Evolutionary conservation across 1,140 invertebrate genomes (phyloP), one percentile per base, ranked within the genome.

Genomic region (Cydia amplana): DNA sequence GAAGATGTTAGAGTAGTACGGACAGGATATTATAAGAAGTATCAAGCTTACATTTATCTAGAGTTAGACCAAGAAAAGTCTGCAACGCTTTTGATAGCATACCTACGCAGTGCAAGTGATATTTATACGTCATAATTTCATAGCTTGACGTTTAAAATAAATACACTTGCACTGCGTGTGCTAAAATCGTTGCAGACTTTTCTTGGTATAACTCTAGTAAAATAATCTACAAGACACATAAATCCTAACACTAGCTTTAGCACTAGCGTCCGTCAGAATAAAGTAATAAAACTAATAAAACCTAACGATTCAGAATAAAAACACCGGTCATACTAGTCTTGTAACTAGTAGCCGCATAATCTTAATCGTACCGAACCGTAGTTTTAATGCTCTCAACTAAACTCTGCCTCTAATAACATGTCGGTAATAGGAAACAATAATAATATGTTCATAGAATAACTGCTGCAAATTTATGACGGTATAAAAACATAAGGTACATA

Each of bases 251-350:
- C 20, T 60, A 60, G 9, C 51, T 55, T 4, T 46, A 46, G n/a
- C n/a, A n/a, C n/a, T n/a, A n/a, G n/a, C 16, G 9, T 23, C 55
- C 10, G 23, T 20, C 18, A 60, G 55, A 60, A 60, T 60, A 23
- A 60, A 60, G 55, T n/a, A 60, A 60, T 60, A 60, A 60, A 60
- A 60, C 55, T n/a, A 60, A 60, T 60, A 60, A 60, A 60, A 60
- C 55, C n/a, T 60, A 23, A 60, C 20, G 55, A 60, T 60, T 55
- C 51, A 18, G 16, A 60, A 60, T 10, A 60, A 60, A 60, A 60
- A 23, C 55, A 60, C 18, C 20, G 55, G 55, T 60, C 23, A 23
- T 60, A 60, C 55, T 60, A 23, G 55, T 60, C 20, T 60, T 60
- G 55, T 10, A 60, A 23, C 55, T 55, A 18, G 51, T 12, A 60